phyloP scores from a whole-genome alignment of 2,888 invertebrate species.

The Chymomyza fuscimana region DNA sequence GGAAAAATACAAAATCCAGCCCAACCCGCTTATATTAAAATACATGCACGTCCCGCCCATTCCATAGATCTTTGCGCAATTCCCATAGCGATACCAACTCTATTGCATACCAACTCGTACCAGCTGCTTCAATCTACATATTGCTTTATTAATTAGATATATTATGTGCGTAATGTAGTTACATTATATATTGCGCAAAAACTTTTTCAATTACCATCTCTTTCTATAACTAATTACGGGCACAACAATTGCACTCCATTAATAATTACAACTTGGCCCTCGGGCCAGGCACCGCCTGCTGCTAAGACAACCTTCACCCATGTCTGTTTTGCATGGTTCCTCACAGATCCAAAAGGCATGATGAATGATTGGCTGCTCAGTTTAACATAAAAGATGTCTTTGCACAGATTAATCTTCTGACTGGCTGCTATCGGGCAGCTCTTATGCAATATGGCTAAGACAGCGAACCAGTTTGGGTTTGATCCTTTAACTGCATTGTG shows the following conservation, averaged over 20 bases:
- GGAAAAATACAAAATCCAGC: too few species aligned
- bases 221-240: not conserved
- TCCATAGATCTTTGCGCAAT: too few species aligned
- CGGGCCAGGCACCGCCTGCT: not conserved
- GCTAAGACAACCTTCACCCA: not conserved
- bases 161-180: not conserved
- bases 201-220: not conserved
- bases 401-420: not conserved
- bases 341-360: not conserved
- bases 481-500: not conserved
- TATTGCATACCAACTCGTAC: too few species aligned
- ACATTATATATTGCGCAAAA: not conserved
- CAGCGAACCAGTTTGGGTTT: not conserved
- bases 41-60: too few species aligned
- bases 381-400: not conserved
- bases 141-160: not conserved
- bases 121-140: not conserved
- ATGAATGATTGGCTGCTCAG: not conserved
- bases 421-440: not conserved
- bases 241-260: not conserved
- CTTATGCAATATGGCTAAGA: not conserved
- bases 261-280: not conserved
- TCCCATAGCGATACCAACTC: too few species aligned
- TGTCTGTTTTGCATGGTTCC: not conserved
- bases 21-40: too few species aligned